A percentile compares a stretch with the other conserved stretches of the same genome.
phyloP scores from a whole-genome alignment of 2,888 invertebrate genomes.

The Archips xylosteana region DNA sequence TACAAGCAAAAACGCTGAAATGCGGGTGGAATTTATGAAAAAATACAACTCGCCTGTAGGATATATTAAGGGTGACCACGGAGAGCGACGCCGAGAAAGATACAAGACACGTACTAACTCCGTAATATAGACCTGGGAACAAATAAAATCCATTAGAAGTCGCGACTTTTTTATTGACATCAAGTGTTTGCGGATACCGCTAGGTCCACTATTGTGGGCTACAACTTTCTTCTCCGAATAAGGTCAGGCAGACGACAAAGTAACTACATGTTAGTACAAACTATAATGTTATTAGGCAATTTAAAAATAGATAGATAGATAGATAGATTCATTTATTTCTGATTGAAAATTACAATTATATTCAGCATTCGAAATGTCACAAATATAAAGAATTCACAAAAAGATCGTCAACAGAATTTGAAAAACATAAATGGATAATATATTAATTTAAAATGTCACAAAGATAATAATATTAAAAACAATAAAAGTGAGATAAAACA shows the following conservation, averaged over 20 bases:
- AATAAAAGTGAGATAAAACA: too few species aligned
- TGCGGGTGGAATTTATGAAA: neutral
- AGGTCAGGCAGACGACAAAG: conserved; percentile 1
- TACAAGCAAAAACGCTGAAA: neutral
- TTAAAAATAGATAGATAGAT: too few species aligned
- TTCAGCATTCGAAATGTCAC: too few species aligned
- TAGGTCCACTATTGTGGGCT: conserved; percentile 26
- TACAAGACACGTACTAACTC: conserved; percentile 92
- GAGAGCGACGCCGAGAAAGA: conserved; percentile 93
- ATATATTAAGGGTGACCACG: conserved; percentile 93
- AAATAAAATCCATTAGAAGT: conserved; percentile 45
- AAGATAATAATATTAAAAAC: too few species aligned
- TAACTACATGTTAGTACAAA: conserved; percentile 17
- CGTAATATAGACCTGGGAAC: conserved; percentile 91
- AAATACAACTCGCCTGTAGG: conserved; percentile 86
- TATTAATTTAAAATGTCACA: too few species aligned
- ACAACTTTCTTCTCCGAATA: conserved; percentile 20
- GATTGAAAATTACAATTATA: too few species aligned
- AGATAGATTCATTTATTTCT: too few species aligned
- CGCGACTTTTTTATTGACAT: conserved; percentile 41
- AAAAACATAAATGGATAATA: too few species aligned
- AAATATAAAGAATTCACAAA: too few species aligned
- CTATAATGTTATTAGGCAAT: too few species aligned
- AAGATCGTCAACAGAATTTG: too few species aligned
- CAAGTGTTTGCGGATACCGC: conserved; percentile 38